phyloP scores from a whole-genome alignment of 2,797 vertebrate species.

The Pangasius krempfi region DNA sequence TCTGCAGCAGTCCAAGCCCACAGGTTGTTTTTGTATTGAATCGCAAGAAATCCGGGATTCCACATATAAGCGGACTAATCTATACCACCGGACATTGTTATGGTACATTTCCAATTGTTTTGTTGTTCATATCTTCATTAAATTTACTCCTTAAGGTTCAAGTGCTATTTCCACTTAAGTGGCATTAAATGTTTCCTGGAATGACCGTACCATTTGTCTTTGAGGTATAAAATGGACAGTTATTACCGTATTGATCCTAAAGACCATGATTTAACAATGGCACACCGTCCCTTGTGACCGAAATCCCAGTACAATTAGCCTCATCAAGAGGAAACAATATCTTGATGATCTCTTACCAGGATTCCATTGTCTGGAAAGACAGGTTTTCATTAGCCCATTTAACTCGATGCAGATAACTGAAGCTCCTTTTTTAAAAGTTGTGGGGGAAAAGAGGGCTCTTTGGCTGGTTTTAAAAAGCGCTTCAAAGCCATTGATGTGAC shows the following conservation, averaged over 20 bases:
- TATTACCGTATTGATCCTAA: constrained; percentile 38
- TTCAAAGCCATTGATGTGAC: constrained; percentile 66
- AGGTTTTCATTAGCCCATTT: constrained; percentile 67
- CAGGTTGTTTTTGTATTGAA: not conserved
- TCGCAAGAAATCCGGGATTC: not conserved
- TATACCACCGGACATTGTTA: not conserved
- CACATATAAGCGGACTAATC: not conserved
- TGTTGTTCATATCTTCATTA: not conserved
- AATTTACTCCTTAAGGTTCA: not conserved
- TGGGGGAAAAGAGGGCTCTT: constrained; percentile 57
- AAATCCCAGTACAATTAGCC: constrained; percentile 37
- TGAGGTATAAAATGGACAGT: constrained; percentile 18
- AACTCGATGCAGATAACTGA: constrained; percentile 66
- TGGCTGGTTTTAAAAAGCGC: constrained; percentile 52
- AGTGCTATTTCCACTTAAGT: constrained; percentile 13
- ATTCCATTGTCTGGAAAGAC: constrained; percentile 54
- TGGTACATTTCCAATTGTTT: not conserved
- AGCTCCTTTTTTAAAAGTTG: constrained; percentile 64
- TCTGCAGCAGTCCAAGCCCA: not conserved
- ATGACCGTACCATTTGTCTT: constrained; percentile 23
- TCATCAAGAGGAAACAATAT: constrained; percentile 46
- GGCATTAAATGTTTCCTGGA: constrained; percentile 27
- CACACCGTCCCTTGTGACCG: constrained; percentile 1
- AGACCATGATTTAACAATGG: constrained; percentile 26
- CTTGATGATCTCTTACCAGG: constrained; percentile 32